Evolutionary conservation across 2,888 invertebrate genomes (phyloP), one percentile per base, ranked within the genome.

Genomic region (Cheiracanthium punctorium): DNA sequence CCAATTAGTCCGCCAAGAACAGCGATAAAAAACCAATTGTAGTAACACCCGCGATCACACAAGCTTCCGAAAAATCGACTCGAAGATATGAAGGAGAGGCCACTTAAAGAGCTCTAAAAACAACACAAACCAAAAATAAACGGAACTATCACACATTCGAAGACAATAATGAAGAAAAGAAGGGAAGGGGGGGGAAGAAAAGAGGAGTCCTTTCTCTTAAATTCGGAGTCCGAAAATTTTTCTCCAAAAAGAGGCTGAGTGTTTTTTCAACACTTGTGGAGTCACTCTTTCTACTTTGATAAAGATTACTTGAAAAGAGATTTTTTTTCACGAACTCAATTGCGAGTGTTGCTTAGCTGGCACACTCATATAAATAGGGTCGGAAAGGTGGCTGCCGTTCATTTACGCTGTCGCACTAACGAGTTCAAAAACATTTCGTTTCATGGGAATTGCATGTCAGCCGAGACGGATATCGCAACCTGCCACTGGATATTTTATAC

Each of bases 231-330:
- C 84, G 72, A 77, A 79, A 84, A 67, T 76, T 37, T 79, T 77
- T 52, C n/a, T n/a, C n/a, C n/a, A n/a, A n/a, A n/a, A 69, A 84
- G 79, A 72, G 77, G 73, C 52, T 72, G 79, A 84, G 84, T 84
- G 84, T 79, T 84, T 84, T 72, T 29, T 69, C 67, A 79, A 79
- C 84, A 84, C 84, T 84, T 84, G 69, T 74, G 37, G 5, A 20
- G 33, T 37, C 77, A 20, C 32, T 58, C 70, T n/a, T n/a, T n/a
- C n/a, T 64, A 48, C 29, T 79, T 84, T 84, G 77, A 79, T 79
- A 84, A 79, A 84, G 73, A 77, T 72, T 72, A 65, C 12, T 65
- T 79, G 52, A 52, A 67, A 73, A 67, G 52, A 30, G 58, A 58
- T 12, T 24, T 58, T 58, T 58, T 37, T 37, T 58, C 58, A 7